Conservation (phyloP, 2,888 invertebrate genomes). For the Pterobdella sp. region DNA sequence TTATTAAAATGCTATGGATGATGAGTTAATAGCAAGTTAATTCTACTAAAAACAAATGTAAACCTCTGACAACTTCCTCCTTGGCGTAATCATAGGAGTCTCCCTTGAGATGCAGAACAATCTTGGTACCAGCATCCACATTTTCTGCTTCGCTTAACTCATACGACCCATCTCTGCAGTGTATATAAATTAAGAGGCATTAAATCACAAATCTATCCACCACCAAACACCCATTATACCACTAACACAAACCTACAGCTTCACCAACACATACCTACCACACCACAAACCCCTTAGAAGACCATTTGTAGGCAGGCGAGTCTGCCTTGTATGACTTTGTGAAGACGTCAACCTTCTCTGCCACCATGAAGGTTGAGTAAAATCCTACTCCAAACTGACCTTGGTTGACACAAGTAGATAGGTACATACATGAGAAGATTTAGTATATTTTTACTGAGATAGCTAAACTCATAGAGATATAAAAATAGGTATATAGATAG, state of each 20-base stretch:
- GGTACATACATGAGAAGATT: no score
- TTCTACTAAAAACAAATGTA: slow-evolving; percentile 4
- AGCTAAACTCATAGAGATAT: no score
- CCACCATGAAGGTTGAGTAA: slow-evolving; percentile 95
- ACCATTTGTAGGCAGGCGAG: slow-evolving; percentile 70
- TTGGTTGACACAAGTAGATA: no score
- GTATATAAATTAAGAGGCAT: slow-evolving; percentile 1
- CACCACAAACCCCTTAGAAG: slow-evolving; percentile 70
- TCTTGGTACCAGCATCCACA: slow-evolving; percentile 81
- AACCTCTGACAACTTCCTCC: slow-evolving; percentile 70
- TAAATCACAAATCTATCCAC: neutral
- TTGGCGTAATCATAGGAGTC: slow-evolving; percentile 83
- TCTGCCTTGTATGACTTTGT: slow-evolving; percentile 64
- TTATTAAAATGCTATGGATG: no score
- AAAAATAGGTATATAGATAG: no score
- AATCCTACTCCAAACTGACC: slow-evolving; percentile 96
- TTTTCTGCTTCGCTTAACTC: slow-evolving; percentile 78
- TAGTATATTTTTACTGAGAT: no score
- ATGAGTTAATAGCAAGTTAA: no score
- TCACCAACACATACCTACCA: neutral
- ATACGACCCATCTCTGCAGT: slow-evolving; percentile 69
- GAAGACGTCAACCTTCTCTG: slow-evolving; percentile 83
- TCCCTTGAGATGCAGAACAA: slow-evolving; percentile 76
- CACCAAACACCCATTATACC: neutral
- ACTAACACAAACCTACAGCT: neutral